Evolutionary conservation across 2,797 vertebrate species (phyloP), one percentile per base, ranked within the genome.

Genomic region (Poecilia velifera): DNA sequence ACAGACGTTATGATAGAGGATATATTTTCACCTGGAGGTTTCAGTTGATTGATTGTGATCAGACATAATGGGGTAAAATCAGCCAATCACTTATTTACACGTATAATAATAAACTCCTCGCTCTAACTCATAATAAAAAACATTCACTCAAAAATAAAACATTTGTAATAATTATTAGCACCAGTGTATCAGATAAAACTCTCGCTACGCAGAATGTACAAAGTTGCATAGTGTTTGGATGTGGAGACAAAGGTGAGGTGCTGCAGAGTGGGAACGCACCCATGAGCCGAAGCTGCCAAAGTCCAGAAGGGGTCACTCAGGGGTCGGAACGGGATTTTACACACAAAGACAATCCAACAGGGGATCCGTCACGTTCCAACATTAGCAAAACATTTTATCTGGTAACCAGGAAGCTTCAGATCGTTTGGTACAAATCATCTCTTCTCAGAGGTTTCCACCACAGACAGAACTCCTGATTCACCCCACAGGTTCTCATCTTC

Each of bases 131-230:
- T 95, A 96, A 97, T 95, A 96, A 95, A 96, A 96, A 96, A 97
- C 96, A 97, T 97, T 97, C 97, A 97, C 97, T 97, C 97, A 97
- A 97, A 98, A 98, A 97, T 97, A 49, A 31, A 98, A 97, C 95
- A 97, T 97, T 97, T 98, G 96, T 97, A 97, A 98, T 97, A 97
- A 98, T 98, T 97, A 97, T 98, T 99, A 99, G 98, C 98, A 99
- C 98, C 98, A 99, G 98, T 99, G 98, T 99, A 97, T 99, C 97
- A 98, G 97, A 96, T 97, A 97, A 96, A 96, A 82, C 39, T 97
- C 95, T 97, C 95, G 94, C 96, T 97, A 41, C 64, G 92, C 97
- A 97, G 93, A 96, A 97, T 96, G 95, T 97, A 98, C 96, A 94
- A 97, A 97, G 96, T 98, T 98, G 97, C 98, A 98, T 98, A 98